Base-by-base conservation (phyloP, 2,113 vertebrate species). In the Marcusenius ussheri region DNA sequence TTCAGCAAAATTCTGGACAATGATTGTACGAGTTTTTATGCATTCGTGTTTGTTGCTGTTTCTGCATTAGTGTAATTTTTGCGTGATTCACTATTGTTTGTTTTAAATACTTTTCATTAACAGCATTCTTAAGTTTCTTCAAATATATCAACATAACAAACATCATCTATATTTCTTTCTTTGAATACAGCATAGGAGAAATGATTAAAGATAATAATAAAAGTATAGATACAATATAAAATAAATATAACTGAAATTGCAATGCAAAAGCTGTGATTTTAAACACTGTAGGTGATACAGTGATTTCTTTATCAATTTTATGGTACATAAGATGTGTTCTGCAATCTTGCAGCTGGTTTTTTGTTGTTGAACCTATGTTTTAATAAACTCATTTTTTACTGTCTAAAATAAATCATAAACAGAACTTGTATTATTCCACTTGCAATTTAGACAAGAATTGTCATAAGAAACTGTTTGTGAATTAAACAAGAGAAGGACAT, bases 301-400 rank as follows among this genome's bases (percentile, higher is more conserved):
- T 94, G 93, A 94, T 93, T 93, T 94, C 90, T 95, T 94, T 94
- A 95, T 95, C 93, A 94, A 92, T 95, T 95, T 94, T 95, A 93
- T 95, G 95, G 92, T 96, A 94, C 90, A 92, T 90, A 89, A 92
- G 88, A 94, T 95, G 93, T 95, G 93, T 95, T 94, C 94, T 96
- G 95, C 95, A 94, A 92, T 94, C 91, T 92, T 95, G 94, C 94
- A 94, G 94, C 87, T 93, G 91, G 92, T 94, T 83, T 88, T 92
- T 94, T 93, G 92, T 94, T 94, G 90, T 94, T 92, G 90, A 93
- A 93, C 93, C 90, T 91, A 93, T 94, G 95, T 93, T 96, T 95
- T 95, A 96, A 96, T 96, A 96, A 96, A 96, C 91, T 92, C 89
- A 77, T 95, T 95, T 96, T 95, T 91, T 95, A 95, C 88, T 35